A percentile compares a stretch with the other conserved stretches of the same genome.
Conservation (phyloP, 2,113 vertebrate species). For the Delphinapterus leucas region DNA sequence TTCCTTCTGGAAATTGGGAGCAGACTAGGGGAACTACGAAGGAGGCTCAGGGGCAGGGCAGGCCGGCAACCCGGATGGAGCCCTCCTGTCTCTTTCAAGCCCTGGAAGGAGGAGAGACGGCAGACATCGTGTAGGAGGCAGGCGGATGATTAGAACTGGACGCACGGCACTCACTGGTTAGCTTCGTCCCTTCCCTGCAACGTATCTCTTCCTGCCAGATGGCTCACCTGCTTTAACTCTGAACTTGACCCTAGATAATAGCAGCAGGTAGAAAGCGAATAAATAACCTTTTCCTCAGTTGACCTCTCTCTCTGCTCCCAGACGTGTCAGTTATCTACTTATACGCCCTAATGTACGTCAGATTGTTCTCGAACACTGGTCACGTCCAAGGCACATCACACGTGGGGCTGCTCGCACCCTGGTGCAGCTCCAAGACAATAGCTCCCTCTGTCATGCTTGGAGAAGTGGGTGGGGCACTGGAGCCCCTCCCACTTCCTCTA, state of each 20-base stretch:
- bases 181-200: neutral
- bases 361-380: neutral
- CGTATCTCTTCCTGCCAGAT: neutral
- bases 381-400: neutral
- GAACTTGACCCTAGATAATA: neutral
- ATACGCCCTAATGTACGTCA: too few species aligned
- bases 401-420: neutral
- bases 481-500: neutral
- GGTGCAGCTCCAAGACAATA: neutral
- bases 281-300: neutral
- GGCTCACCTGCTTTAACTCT: neutral
- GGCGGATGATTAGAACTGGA: neutral
- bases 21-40: too few species aligned
- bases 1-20: neutral
- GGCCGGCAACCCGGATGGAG: neutral
- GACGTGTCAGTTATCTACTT: neutral
- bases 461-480: neutral
- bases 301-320: neutral
- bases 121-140: neutral
- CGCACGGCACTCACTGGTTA: neutral
- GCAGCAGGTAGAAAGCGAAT: neutral
- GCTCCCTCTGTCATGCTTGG: neutral
- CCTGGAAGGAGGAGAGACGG: neutral
- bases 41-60: neutral
- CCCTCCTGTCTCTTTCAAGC: neutral